Evolutionary conservation across 2,888 invertebrate genomes (phyloP).

Genomic region (Polydrusus pterygomalis): DNA sequence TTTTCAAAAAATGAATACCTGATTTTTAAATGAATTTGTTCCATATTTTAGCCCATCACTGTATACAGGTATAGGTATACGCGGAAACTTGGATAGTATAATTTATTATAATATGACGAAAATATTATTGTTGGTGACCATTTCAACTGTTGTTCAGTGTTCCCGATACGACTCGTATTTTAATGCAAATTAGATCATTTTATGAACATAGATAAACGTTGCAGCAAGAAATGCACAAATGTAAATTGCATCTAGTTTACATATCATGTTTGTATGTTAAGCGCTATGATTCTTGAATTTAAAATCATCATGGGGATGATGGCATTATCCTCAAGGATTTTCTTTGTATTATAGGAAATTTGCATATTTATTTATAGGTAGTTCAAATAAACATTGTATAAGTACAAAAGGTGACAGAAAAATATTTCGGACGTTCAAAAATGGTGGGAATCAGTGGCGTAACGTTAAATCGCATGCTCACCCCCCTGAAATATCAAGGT

Average conservation of each 20-base stretch:
- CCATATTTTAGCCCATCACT: too few species aligned
- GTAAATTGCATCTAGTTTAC: conserved; percentile 43
- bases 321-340: conserved; percentile 42
- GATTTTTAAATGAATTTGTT: too few species aligned
- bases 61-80: too few species aligned
- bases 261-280: conserved; percentile 45
- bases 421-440: not conserved
- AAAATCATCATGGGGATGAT: conserved; percentile 39
- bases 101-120: too few species aligned
- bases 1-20: too few species aligned
- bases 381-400: conserved; percentile 21
- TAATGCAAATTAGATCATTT: conserved; percentile 45
- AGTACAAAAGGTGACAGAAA: not conserved
- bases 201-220: conserved; percentile 40
- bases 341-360: conserved; percentile 33
- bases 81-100: too few species aligned
- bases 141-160: conserved; percentile 4
- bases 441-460: too few species aligned
- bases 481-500: too few species aligned
- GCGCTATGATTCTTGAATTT: conserved; percentile 45
- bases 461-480: too few species aligned
- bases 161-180: not conserved
- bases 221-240: conserved; percentile 40
- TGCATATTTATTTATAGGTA: conserved; percentile 29
- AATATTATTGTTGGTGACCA: not conserved